Conservation (phyloP, 2,888 invertebrate genomes). For the Dasypogon diadema region DNA sequence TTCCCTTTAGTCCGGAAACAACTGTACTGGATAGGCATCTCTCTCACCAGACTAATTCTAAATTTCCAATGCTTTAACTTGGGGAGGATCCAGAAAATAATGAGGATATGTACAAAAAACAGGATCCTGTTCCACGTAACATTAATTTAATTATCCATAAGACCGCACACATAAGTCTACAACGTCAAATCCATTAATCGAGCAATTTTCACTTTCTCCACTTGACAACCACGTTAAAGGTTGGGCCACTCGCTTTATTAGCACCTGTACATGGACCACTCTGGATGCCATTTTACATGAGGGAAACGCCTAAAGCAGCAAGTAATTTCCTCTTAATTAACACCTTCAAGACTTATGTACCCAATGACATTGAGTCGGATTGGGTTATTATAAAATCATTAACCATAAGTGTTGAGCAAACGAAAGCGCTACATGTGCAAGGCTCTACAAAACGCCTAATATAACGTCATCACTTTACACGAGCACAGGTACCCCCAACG, state of each 20-base stretch:
- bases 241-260: slow-evolving; percentile 11
- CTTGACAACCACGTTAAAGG: neutral
- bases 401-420: slow-evolving; percentile 10
- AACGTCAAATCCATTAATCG: slow-evolving; percentile 6
- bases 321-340: slow-evolving; percentile 42
- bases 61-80: too few species aligned
- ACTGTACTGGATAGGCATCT: too few species aligned
- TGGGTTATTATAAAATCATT: slow-evolving; percentile 42
- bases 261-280: slow-evolving; percentile 14
- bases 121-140: too few species aligned
- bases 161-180: too few species aligned
- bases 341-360: slow-evolving; percentile 32
- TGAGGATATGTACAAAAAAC: too few species aligned
- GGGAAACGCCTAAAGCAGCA: slow-evolving; percentile 8
- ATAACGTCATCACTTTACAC: neutral
- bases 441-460: neutral
- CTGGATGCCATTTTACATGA: slow-evolving; percentile 8
- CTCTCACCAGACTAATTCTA: too few species aligned
- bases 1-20: too few species aligned
- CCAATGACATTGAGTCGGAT: slow-evolving; percentile 20
- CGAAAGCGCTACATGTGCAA: slow-evolving; percentile 24
- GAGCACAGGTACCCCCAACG: neutral
- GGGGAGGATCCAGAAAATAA: too few species aligned
- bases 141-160: too few species aligned
- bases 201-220: neutral